Evolutionary conservation across 2,797 vertebrate species (phyloP).

Genomic region (Cossypha caffra): DNA sequence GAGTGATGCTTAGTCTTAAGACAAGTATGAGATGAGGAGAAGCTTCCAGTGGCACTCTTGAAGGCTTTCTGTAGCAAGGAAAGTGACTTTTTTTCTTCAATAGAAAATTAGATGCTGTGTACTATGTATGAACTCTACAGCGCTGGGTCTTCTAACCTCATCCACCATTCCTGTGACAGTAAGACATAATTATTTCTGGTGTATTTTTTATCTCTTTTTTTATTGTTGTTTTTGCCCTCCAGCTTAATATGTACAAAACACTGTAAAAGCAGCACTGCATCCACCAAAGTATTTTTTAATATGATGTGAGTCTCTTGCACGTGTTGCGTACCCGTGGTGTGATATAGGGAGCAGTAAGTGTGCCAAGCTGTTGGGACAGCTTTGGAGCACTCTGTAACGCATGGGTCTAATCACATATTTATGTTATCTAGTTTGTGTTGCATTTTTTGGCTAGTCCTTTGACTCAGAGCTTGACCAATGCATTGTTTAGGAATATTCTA

Average conservation of each 20-base stretch:
- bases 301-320: background rate
- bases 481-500: background rate
- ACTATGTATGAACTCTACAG: background rate
- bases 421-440: background rate
- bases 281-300: background rate
- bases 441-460: background rate
- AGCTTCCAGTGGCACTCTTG: background rate
- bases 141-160: background rate
- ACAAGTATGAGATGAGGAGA: background rate
- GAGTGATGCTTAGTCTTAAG: background rate
- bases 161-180: background rate
- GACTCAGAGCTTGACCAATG: background rate
- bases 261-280: background rate
- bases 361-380: background rate
- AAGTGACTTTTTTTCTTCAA: background rate
- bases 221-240: fast-evolving
- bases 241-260: background rate
- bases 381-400: background rate
- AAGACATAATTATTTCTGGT: background rate
- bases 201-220: background rate
- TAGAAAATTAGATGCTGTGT: background rate
- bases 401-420: background rate
- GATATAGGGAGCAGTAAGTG: background rate
- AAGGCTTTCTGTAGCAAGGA: background rate
- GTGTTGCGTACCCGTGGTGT: background rate